Evolutionary conservation across 2,113 vertebrate species (phyloP), one percentile per base, ranked within the genome.

Genomic region (Symphodus melops): DNA sequence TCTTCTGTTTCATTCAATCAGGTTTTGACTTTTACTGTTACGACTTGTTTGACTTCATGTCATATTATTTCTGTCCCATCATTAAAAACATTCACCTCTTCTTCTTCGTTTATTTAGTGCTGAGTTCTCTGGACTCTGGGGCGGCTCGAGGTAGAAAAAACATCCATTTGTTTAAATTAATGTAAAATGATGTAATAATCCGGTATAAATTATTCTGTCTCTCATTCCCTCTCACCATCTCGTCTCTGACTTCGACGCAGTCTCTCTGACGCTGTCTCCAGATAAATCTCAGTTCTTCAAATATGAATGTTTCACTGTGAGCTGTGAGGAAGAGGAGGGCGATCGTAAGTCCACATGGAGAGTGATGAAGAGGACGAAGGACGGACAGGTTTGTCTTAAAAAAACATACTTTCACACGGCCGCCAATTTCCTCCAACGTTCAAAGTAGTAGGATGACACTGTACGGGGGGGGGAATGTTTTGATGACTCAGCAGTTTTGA

Each of bases 261-360:
- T 46, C 4, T 62, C 72, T 17, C 4, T 53, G 11, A 9, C 46
- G 0, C 11, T 67, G 4, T 12, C 44, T 2, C 72, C 72, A 4
- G 8, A 42, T 14, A 56, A 11, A n/a, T 63, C 42, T 0, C 75
- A 77, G 58, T 70, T 77, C 51, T 63, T 63, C 12, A 77, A 55
- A 20, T 55, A 28, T n/a, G 65, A 69, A 1, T 4, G 6, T 17
- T 61, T 77, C 58, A 23, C 48, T 8, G 56, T 77, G 49, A 61
- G 65, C 57, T 77, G 74, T 13, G 51, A 62, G 28, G 39, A 25
- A 3, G 42, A 66, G 25, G 21, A 57, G 13, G 41, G 21, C 19
- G 8, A 49, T 8, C 16, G 3, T 8, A 9, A 1, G 49, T 4
- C 21, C 0, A 16, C 5, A 1, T 62, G 64, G 73, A 68, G 9